Evolutionary conservation across 2,888 invertebrate genomes (phyloP).

Genomic region (Eretmocerus hayati): DNA sequence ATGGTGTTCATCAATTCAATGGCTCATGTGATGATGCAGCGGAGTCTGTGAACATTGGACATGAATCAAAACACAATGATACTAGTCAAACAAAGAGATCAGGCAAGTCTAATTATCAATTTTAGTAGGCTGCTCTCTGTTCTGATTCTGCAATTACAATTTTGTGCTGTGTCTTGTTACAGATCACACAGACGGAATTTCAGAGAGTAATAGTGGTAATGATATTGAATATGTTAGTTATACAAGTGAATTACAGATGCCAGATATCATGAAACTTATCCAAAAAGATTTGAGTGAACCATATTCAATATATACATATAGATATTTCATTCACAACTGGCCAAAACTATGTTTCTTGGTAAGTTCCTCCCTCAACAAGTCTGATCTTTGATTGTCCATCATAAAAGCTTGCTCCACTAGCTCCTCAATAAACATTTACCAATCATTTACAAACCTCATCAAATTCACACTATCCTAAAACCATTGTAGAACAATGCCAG

Average conservation of each 20-base stretch:
- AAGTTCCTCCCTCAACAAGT: too few species aligned
- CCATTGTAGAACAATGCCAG: too few species aligned
- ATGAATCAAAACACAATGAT: constrained; percentile 32
- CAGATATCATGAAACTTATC: constrained; percentile 97
- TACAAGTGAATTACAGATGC: constrained; percentile 95
- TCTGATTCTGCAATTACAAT: background rate
- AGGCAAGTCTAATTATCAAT: constrained; percentile 27
- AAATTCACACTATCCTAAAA: too few species aligned
- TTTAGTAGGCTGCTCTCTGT: background rate
- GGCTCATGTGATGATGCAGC: constrained; percentile 34
- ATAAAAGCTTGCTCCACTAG: too few species aligned
- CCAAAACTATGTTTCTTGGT: constrained; percentile 96
- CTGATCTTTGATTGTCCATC: too few species aligned
- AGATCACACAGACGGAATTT: constrained; percentile 17
- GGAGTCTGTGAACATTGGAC: constrained; percentile 25
- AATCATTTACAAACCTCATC: too few species aligned
- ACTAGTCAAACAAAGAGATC: constrained; percentile 42
- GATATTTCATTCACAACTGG: constrained; percentile 99
- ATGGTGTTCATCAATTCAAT: constrained; percentile 39
- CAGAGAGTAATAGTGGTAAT: constrained; percentile 33
- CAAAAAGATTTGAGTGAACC: constrained; percentile 99
- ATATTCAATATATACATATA: constrained; percentile 99
- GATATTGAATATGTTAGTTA: constrained; percentile 65
- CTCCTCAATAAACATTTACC: too few species aligned
- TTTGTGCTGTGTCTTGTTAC: background rate